These are phyloP conservation scores for Chrysina gloriosa DNA, from an alignment of 2,888 invertebrate species.

Conservation along the genomic window DNA sequence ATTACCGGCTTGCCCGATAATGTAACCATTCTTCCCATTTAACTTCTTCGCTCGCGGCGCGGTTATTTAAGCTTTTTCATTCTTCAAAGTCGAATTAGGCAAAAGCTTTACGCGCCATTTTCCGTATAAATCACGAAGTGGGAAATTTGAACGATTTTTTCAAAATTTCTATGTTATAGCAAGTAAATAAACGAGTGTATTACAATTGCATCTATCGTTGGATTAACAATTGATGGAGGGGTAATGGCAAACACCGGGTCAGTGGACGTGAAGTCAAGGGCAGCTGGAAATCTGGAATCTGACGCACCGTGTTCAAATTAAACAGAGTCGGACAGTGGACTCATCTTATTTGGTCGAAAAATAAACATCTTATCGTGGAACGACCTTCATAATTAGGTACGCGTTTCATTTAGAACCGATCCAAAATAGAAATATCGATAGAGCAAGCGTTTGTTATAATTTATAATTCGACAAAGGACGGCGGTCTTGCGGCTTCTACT, in stretches of 20 bases:
- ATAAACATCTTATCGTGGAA: not conserved
- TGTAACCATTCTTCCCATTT: constrained; percentile 11
- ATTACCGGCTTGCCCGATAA: constrained; percentile 22
- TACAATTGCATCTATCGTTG: constrained; percentile 27
- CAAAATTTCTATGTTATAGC: not conserved
- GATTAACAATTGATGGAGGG: constrained; percentile 25
- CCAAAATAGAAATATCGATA: too few relatives aligned
- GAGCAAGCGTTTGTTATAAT: too few relatives aligned
- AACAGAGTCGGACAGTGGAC: not conserved
- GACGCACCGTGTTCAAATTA: constrained; percentile 20
- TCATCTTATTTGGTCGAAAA: not conserved
- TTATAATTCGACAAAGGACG: not conserved
- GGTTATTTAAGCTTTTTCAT: not conserved
- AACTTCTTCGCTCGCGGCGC: not conserved
- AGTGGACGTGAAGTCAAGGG: constrained; percentile 65
- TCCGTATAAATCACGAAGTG: not conserved
- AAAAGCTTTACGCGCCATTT: not conserved
- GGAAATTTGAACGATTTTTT: constrained; percentile 6
- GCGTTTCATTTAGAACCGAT: too few relatives aligned
- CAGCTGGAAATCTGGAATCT: constrained; percentile 54
- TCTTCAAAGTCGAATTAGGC: not conserved
- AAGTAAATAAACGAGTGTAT: constrained; percentile 19
- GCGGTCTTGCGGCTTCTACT: too few relatives aligned
- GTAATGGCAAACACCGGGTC: constrained; percentile 61
- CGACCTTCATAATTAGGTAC: not conserved